Base-by-base conservation (phyloP, 2,888 invertebrate genomes). In the Reticulitermes lucifugus region DNA sequence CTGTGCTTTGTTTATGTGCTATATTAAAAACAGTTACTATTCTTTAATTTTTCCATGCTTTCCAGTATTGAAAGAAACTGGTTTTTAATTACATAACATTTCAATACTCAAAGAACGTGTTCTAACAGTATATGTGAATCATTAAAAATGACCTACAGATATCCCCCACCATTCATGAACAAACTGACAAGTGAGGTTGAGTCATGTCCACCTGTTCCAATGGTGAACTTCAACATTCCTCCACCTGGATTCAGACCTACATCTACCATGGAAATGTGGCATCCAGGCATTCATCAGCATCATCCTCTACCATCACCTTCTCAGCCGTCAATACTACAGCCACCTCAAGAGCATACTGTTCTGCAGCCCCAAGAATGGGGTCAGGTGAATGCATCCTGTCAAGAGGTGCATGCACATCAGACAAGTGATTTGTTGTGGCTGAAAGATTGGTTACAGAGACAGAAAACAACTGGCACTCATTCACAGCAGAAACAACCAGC, bases 201-300 rank as follows among this genome's bases (percentile, higher is more conserved):
- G 25, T 35, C 71, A 18, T 60, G 51, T 41, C 22, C 65, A 46
- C 21, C n/a, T 71, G 21, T 65, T 6, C 71, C 83, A n/a, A 22
- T 46, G 46, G 25, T 84, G 90, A 88, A 88, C 88, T 87, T 88
- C 89, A 88, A 87, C 90, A 88, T 86, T 91, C 83, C 75, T 41
- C 46, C 70, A n/a, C 84, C 82, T 65, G 46, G 43, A 46, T 46
- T 77, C 14, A 22, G 22, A 10, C 51, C 43, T 41, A 3, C 77
- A 10, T 22, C 41, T 21, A 3, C 43, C 1, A 22, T 6, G 10
- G 43, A 43, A 43, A 9, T 3, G 21, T n/a, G 41, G n/a, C 70
- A 18, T 4, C 51, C 4, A 14, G 35, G 80, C 86, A 89, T 88
- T 89, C 88, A 88, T 89, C 89, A 89, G 88, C 88, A 89, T 88